A percentile compares a stretch with the other conserved stretches of the same genome.
Evolutionary conservation across 2,888 invertebrate genomes (phyloP).

Genomic region (Melangyna quadrimaculata): DNA sequence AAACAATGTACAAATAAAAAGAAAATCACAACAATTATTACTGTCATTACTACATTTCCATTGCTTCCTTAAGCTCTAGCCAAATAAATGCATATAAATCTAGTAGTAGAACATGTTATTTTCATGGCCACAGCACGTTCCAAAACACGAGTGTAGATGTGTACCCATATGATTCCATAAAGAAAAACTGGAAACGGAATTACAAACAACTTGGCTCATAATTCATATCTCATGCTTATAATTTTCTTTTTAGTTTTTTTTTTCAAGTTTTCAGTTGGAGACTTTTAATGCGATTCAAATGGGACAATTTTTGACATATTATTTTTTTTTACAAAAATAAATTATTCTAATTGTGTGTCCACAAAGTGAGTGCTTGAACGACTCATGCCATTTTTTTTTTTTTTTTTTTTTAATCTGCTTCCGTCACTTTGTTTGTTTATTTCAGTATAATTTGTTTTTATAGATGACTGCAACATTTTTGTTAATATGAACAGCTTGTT

Average conservation of each 20-base stretch:
- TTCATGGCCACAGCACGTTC: conserved; percentile 62
- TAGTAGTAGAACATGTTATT: conserved; percentile 56
- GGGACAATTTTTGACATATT: conserved; percentile 22
- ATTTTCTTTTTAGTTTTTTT: background rate
- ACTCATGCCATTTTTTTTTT: background rate
- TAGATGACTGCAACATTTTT: conserved; percentile 24
- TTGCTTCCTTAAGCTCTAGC: conserved; percentile 17
- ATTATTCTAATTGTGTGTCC: conserved; percentile 34
- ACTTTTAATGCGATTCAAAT: conserved; percentile 12
- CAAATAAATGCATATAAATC: conserved; percentile 6
- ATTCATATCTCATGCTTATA: background rate
- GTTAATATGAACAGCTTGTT: background rate
- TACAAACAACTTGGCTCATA: conserved; percentile 10
- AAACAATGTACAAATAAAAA: background rate
- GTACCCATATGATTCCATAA: conserved; percentile 21
- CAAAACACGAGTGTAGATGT: conserved; percentile 19
- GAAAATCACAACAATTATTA: conserved; percentile 25
- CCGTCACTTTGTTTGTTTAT: conserved; percentile 36
- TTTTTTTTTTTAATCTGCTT: conserved; percentile 21
- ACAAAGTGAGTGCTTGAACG: conserved; percentile 1
- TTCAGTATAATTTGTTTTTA: background rate
- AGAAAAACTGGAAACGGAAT: conserved; percentile 18
- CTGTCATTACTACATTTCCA: conserved; percentile 48
- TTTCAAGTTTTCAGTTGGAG: background rate
- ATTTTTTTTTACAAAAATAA: background rate